Percentiles rank a stretch among this genome's conserved stretches.
These are phyloP conservation scores for Psittacula derbiana DNA, from an alignment of 2,797 vertebrate species.

Conservation along the genomic window DNA sequence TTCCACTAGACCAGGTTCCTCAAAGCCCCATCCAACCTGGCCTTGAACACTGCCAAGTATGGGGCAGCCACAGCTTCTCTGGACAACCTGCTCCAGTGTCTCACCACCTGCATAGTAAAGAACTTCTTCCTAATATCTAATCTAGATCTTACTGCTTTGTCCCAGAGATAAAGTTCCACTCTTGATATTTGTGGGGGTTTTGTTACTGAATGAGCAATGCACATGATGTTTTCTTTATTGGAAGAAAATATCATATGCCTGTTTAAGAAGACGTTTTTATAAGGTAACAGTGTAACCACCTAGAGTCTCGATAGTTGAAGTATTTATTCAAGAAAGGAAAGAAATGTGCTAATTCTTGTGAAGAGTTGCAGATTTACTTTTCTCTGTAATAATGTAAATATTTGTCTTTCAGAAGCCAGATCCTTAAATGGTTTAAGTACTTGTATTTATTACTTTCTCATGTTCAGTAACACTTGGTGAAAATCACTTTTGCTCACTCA, in stretches of 20 bases:
- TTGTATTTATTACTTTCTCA: not conserved
- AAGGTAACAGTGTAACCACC: not conserved
- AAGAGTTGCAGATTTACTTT: not conserved
- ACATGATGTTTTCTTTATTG: accelerated
- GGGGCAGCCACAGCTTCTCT: not conserved
- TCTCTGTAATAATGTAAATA: not conserved
- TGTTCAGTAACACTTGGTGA: not conserved
- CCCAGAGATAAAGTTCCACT: not conserved
- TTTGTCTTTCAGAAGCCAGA: not conserved
- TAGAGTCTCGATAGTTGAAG: not conserved
- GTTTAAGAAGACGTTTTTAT: not conserved
- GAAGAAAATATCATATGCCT: accelerated
- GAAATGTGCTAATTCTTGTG: not conserved
- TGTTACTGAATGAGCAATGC: not conserved
- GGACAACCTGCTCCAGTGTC: not conserved
- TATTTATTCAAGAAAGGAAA: not conserved
- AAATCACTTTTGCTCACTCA: not conserved
- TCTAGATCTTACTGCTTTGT: not conserved
- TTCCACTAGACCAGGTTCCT: not conserved
- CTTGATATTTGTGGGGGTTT: not conserved
- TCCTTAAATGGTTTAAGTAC: not conserved
- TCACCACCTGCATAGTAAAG: not conserved
- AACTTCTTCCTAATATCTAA: not conserved
- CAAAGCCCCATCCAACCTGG: not conserved
- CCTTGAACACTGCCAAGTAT: not conserved